Percentiles rank a stretch among this genome's conserved stretches.
Conservation (phyloP, 2,113 vertebrate species). For the Crotalus tigris region DNA sequence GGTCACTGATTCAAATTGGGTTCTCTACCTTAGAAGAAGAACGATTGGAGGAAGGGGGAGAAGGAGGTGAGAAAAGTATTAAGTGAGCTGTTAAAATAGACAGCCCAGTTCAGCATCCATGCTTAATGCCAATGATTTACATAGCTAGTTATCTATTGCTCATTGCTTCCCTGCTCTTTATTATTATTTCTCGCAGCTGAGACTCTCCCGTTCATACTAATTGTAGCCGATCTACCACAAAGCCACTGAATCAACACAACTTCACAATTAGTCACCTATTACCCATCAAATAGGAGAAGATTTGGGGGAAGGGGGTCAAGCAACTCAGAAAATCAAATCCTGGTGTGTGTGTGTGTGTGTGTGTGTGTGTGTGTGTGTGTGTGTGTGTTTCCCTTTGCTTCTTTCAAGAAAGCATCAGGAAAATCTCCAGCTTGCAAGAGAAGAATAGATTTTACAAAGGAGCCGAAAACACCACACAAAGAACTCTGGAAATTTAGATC, state of each 20-base stretch:
- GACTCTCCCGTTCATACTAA: not conserved
- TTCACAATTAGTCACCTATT: not conserved
- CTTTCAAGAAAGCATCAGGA: not conserved
- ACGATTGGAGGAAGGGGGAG: not conserved
- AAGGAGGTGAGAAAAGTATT: not conserved
- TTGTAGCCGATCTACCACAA: not conserved
- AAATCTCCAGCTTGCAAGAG: not conserved
- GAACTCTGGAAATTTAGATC: too few relatives aligned
- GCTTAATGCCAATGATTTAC: not conserved
- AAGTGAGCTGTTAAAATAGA: not conserved
- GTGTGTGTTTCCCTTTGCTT: not conserved
- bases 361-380: too few relatives aligned
- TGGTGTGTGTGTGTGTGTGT: too few relatives aligned
- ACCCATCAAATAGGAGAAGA: not conserved
- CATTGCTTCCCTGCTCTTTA: not conserved
- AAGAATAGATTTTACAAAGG: not conserved
- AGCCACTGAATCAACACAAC: not conserved
- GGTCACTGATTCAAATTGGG: not conserved
- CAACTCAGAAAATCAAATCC: not conserved
- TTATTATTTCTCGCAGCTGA: not conserved
- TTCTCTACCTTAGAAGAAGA: not conserved
- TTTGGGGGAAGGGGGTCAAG: too few relatives aligned
- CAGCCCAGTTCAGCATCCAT: not conserved
- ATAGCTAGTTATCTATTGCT: not conserved
- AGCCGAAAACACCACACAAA: not conserved